Evolutionary conservation across 2,797 vertebrate species (phyloP).

Genomic region (Malurus leucopterus): DNA sequence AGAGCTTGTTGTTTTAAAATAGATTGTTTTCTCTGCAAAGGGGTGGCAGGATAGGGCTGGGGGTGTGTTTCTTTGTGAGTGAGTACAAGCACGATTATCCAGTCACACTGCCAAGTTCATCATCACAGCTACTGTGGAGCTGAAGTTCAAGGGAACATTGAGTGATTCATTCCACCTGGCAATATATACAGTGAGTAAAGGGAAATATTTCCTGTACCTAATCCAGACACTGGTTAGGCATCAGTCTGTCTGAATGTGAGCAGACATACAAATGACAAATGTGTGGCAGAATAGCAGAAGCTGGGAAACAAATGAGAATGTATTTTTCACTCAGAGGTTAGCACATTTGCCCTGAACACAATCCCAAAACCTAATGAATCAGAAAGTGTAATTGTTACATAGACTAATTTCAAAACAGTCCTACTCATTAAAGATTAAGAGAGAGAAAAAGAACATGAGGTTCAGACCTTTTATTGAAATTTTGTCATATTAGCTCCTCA

Average conservation of each 20-base stretch:
- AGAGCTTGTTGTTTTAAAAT: background rate
- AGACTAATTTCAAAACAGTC: constrained; percentile 38
- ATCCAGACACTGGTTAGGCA: constrained; percentile 20
- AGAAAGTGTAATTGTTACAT: constrained; percentile 23
- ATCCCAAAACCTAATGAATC: constrained; percentile 38
- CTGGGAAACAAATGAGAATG: background rate
- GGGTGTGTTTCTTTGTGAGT: background rate
- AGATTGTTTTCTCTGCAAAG: background rate
- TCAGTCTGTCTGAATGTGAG: constrained; percentile 15
- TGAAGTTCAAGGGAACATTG: background rate
- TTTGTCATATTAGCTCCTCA: background rate
- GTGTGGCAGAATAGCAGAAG: background rate
- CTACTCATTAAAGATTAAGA: constrained; percentile 17
- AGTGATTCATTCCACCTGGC: constrained; percentile 49
- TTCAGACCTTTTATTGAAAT: constrained; percentile 25
- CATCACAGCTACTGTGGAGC: background rate
- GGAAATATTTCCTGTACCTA: constrained; percentile 22
- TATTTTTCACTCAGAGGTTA: constrained; percentile 37
- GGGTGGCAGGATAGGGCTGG: background rate
- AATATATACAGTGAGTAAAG: background rate
- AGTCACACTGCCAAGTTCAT: background rate
- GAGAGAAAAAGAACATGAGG: constrained; percentile 1
- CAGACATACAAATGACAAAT: background rate
- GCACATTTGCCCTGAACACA: background rate
- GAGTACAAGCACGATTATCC: background rate